Conservation (phyloP, 2,797 vertebrate species). For the Acrocephalus scirpaceus region DNA sequence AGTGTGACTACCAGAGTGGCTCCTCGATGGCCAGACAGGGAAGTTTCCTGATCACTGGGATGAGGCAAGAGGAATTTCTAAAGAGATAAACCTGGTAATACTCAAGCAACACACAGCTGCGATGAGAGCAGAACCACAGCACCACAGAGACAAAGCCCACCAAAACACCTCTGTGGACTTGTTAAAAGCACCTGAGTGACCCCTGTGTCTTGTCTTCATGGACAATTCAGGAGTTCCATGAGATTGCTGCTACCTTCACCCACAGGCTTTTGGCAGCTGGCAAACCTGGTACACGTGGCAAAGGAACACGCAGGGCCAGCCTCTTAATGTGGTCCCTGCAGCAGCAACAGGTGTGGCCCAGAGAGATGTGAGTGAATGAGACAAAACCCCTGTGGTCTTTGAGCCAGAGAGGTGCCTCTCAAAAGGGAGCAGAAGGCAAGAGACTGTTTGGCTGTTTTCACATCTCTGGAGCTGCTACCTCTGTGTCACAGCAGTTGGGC, state of each 20-base stretch:
- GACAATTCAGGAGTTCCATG: accelerated
- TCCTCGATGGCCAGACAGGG: not conserved
- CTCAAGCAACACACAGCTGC: not conserved
- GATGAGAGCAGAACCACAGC: not conserved
- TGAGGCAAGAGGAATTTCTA: not conserved
- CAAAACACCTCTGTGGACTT: not conserved
- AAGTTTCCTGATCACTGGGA: not conserved
- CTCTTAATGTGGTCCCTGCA: not conserved
- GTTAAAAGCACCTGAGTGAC: not conserved
- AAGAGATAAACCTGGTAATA: not conserved
- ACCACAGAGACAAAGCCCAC: not conserved
- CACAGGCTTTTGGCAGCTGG: not conserved
- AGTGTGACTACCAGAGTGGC: not conserved
- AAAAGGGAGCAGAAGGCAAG: not conserved
- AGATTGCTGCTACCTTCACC: not conserved
- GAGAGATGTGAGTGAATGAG: accelerated
- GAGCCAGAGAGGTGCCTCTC: not conserved
- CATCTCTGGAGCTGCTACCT: not conserved
- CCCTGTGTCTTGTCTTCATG: not conserved
- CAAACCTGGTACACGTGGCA: accelerated
- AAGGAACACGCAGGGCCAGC: not conserved
- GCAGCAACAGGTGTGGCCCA: not conserved
- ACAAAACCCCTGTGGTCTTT: not conserved
- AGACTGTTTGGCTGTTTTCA: not conserved
- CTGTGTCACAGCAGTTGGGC: not conserved